Evolutionary conservation across 2,797 vertebrate genomes (phyloP).

Genomic region (Dermochelys coriacea): DNA sequence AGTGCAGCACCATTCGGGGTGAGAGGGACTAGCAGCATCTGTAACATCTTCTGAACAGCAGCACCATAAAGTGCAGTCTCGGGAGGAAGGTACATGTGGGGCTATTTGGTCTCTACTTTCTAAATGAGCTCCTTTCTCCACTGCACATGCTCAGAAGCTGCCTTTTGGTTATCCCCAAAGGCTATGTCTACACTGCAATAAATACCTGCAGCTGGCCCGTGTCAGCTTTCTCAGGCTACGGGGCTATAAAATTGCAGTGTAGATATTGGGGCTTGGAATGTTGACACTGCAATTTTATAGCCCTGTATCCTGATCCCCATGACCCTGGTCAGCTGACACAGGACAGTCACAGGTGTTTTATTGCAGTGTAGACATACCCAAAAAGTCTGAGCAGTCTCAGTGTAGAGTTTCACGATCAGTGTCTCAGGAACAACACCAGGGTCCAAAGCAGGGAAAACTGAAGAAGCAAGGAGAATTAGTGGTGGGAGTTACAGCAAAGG

Average conservation of each 20-base stretch:
- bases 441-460: neutral
- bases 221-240: neutral
- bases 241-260: neutral
- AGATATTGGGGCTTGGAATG: neutral
- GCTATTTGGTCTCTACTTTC: neutral
- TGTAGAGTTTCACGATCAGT: neutral
- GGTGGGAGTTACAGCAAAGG: neutral
- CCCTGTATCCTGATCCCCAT: neutral
- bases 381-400: neutral
- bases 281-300: too few relatives aligned
- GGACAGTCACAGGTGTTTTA: neutral
- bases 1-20: neutral
- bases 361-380: neutral
- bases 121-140: neutral
- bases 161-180: neutral
- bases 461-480: accelerated
- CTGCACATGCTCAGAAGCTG: neutral
- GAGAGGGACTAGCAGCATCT: neutral
- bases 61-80: neutral
- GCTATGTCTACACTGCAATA: neutral
- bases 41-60: neutral
- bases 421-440: neutral
- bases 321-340: neutral
- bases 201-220: neutral
- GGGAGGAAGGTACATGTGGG: neutral